phyloP scores from a whole-genome alignment of 2,797 vertebrate species.

The Echeneis naucrates region DNA sequence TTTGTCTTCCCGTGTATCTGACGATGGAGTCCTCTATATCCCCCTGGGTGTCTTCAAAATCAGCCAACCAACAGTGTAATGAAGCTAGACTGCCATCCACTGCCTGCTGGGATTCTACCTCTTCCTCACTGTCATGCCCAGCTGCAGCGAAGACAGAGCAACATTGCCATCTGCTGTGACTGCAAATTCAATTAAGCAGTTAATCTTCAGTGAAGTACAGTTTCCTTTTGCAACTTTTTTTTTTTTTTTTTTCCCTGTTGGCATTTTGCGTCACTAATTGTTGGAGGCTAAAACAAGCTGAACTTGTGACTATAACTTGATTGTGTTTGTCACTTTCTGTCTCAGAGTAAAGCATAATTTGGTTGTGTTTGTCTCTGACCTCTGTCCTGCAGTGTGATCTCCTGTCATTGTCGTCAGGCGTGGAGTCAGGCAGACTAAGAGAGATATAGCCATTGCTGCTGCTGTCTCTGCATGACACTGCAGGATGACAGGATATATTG shows the following conservation, averaged over 20 bases:
- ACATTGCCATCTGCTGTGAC: conserved; percentile 75
- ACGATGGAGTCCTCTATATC: conserved; percentile 53
- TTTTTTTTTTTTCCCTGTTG: too few species aligned
- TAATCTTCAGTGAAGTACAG: background rate
- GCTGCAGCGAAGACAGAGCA: conserved; percentile 34
- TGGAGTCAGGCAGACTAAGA: background rate
- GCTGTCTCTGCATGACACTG: conserved; percentile 4
- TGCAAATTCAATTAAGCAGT: conserved; percentile 24
- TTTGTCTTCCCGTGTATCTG: conserved; percentile 36
- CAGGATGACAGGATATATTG: conserved; percentile 29
- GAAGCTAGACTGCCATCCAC: conserved; percentile 78
- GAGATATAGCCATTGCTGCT: conserved; percentile 12
- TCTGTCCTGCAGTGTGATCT: background rate
- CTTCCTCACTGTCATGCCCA: conserved; percentile 10
- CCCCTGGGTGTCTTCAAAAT: conserved; percentile 62
- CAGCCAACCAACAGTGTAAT: conserved; percentile 41
- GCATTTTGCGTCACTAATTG: background rate
- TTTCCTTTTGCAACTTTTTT: background rate
- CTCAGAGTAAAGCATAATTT: conserved; percentile 9
- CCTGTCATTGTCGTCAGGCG: background rate
- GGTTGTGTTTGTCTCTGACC: conserved; percentile 9
- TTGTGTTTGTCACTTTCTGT: conserved; percentile 7
- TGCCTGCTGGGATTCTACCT: conserved; percentile 53
- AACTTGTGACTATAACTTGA: conserved; percentile 6
- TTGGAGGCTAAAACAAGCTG: background rate